Percentiles rank a stretch among this genome's conserved stretches.
phyloP scores from a whole-genome alignment of 2,113 vertebrate genomes.

The Sterna hirundo region DNA sequence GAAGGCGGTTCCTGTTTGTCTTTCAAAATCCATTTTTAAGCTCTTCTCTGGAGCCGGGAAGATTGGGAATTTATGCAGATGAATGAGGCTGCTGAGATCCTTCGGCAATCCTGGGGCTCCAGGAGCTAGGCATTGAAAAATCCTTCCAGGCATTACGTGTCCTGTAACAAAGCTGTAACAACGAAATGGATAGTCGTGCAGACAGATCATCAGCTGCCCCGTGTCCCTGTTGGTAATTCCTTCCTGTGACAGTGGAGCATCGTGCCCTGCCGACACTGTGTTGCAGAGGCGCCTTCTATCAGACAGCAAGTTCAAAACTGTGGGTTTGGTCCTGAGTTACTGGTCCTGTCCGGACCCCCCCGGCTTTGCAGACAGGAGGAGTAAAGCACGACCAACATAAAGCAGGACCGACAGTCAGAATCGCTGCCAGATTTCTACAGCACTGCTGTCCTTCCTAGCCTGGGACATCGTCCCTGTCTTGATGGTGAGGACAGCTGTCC shows the following conservation, averaged over 20 bases:
- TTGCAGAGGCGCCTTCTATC: neutral
- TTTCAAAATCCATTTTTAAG: neutral
- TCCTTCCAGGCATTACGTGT: neutral
- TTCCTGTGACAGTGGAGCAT: neutral
- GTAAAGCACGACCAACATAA: neutral
- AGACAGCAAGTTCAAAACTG: neutral
- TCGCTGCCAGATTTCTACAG: neutral
- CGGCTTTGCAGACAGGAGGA: neutral
- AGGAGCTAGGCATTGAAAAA: neutral
- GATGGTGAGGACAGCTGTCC: neutral
- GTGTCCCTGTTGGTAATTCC: neutral
- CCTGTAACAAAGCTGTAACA: neutral
- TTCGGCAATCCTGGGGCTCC: neutral
- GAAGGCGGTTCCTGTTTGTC: neutral
- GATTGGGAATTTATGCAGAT: neutral
- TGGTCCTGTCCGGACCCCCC: fast-evolving
- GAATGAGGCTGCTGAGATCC: neutral
- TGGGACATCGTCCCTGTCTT: neutral
- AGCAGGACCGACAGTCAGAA: neutral
- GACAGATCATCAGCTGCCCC: neutral
- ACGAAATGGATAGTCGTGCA: neutral
- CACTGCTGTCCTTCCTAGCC: fast-evolving
- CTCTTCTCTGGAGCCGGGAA: neutral
- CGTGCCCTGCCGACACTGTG: neutral
- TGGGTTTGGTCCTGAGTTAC: neutral